phyloP scores from a whole-genome alignment of 1,140 invertebrate species.

The Tetramorium parvispinum region DNA sequence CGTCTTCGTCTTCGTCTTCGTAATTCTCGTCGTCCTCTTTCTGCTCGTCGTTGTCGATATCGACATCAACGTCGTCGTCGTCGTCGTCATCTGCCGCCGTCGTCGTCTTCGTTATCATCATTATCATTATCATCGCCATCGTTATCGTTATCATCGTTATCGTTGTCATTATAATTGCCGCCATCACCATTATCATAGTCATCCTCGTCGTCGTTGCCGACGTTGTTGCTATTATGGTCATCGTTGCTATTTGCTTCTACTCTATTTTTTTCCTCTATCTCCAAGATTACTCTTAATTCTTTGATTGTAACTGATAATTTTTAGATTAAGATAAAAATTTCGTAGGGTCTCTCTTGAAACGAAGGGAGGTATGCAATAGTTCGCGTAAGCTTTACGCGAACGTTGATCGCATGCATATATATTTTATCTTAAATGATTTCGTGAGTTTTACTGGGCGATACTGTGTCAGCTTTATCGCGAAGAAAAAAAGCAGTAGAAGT shows the following conservation, averaged over 20 bases:
- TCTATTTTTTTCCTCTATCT: slow-evolving; percentile 7
- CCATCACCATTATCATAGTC: slow-evolving; percentile 14
- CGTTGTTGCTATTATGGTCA: slow-evolving; percentile 42
- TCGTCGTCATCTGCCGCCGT: background rate
- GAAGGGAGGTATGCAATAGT: slow-evolving; percentile 1
- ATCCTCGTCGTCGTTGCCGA: slow-evolving; percentile 19
- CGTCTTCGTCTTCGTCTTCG: background rate
- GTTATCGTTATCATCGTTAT: background rate
- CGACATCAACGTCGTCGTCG: background rate
- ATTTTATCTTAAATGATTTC: slow-evolving; percentile 15
- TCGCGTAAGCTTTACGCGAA: slow-evolving; percentile 7
- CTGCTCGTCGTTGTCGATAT: background rate
- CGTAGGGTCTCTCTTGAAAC: background rate
- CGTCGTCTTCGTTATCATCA: background rate
- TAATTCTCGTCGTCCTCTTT: background rate
- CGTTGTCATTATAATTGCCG: background rate
- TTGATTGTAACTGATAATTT: slow-evolving; percentile 32
- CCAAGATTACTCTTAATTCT: background rate
- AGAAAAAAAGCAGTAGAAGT: slow-evolving; percentile 20
- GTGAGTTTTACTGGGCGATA: slow-evolving; percentile 1
- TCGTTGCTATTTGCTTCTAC: slow-evolving; percentile 30
- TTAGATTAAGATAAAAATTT: slow-evolving; percentile 28
- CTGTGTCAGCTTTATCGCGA: background rate
- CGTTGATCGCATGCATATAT: slow-evolving; percentile 12
- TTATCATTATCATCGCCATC: background rate